Evolutionary conservation across 2,113 vertebrate species (phyloP).

Genomic region (Camelus bactrianus): DNA sequence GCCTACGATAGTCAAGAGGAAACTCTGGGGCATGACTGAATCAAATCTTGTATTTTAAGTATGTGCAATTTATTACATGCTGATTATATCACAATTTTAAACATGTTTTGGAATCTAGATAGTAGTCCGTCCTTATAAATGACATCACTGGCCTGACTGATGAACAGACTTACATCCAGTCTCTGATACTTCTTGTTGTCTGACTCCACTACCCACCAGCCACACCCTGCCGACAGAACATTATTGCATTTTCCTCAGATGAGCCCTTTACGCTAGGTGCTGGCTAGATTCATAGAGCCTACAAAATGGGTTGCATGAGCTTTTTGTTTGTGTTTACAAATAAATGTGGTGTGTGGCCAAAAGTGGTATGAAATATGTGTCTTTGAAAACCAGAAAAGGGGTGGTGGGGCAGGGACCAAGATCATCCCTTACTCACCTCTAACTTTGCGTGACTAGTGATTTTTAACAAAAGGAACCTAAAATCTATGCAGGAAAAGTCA

Average conservation of each 20-base stretch:
- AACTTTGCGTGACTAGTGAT: not conserved
- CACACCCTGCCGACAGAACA: not conserved
- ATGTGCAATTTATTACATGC: not conserved
- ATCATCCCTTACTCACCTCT: not conserved
- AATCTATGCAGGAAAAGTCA: not conserved
- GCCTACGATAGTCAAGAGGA: not conserved
- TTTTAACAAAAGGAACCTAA: not conserved
- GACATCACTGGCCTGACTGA: not conserved
- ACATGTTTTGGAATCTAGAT: not conserved
- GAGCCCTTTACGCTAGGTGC: not conserved
- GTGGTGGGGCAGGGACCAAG: not conserved
- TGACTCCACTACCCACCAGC: not conserved
- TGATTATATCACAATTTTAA: not conserved
- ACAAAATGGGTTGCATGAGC: not conserved
- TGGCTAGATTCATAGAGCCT: not conserved
- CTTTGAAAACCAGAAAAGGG: not conserved
- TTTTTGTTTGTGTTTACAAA: not conserved
- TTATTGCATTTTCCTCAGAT: not conserved
- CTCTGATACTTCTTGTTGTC: not conserved
- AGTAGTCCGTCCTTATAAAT: not conserved
- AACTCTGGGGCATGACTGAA: not conserved
- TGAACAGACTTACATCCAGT: not conserved
- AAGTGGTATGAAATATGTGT: not conserved
- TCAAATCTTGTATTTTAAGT: not conserved
- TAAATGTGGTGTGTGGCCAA: not conserved